phyloP scores from a whole-genome alignment of 2,113 vertebrate species.

The Stomatorhinus ivindoensis region DNA sequence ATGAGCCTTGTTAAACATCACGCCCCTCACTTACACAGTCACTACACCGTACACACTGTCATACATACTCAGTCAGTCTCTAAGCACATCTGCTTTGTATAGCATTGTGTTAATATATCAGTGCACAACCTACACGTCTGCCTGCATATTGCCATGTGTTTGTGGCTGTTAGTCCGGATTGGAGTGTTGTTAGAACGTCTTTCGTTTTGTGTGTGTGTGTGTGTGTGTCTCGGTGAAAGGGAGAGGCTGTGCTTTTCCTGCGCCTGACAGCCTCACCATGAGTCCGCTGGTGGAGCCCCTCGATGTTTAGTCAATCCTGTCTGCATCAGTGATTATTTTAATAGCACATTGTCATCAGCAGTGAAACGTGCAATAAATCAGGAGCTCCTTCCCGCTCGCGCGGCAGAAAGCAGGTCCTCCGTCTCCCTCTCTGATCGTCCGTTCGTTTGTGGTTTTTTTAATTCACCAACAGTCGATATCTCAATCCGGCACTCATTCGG shows the following conservation, averaged over 20 bases:
- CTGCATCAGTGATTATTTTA: constrained; percentile 28
- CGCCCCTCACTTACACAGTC: not conserved
- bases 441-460: not conserved
- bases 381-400: not conserved
- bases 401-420: not conserved
- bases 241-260: not conserved
- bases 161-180: not conserved
- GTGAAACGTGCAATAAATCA: constrained; percentile 15
- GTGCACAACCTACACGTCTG: not conserved
- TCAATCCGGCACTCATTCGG: not conserved
- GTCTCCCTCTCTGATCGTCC: not conserved
- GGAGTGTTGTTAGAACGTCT: not conserved
- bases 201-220: constrained; percentile 5
- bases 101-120: not conserved
- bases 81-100: not conserved
- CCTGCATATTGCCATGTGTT: not conserved
- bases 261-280: constrained; percentile 20
- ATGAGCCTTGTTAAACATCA: not conserved
- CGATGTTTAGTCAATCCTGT: constrained; percentile 30
- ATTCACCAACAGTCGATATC: not conserved
- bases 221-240: not conserved
- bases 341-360: constrained; percentile 27
- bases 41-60: not conserved
- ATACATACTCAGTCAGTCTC: not conserved
- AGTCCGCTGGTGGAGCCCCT: constrained; percentile 16